Percentiles rank a stretch among this genome's conserved stretches.
phyloP scores from a whole-genome alignment of 2,888 invertebrate species.

The Calliscelio sp. region DNA sequence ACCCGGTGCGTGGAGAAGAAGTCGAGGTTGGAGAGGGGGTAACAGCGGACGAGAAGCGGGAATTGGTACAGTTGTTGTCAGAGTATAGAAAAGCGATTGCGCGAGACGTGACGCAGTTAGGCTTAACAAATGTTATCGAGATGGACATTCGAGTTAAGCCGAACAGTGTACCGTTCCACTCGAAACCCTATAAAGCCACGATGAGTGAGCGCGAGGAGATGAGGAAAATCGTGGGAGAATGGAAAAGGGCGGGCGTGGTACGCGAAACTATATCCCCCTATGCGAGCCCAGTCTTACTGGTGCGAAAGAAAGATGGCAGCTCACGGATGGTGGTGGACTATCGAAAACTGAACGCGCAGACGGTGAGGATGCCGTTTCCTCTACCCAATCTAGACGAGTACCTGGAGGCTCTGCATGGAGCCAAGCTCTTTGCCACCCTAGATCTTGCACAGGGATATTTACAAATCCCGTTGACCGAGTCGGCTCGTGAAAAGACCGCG shows the following conservation, averaged over 20 bases:
- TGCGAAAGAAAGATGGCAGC: conserved; percentile 63
- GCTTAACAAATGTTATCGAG: no score
- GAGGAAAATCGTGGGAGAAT: conserved; percentile 60
- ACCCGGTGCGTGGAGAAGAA: no score
- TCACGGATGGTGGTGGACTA: conserved; percentile 71
- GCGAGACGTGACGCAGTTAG: no score
- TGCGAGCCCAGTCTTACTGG: conserved; percentile 24
- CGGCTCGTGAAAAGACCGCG: conserved; percentile 66
- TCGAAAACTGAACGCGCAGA: conserved; percentile 60
- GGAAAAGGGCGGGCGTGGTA: conserved; percentile 62
- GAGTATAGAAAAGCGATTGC: no score
- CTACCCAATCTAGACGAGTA: conserved; percentile 58
- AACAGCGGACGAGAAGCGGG: no score
- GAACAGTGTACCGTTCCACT: no score
- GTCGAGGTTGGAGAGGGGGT: no score
- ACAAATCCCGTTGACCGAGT: conserved; percentile 48
- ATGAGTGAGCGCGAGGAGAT: conserved; percentile 61
- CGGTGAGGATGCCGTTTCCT: conserved; percentile 60
- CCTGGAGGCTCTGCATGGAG: neutral
- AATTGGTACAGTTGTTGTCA: no score
- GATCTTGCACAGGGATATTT: conserved; percentile 67
- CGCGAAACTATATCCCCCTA: conserved; percentile 62
- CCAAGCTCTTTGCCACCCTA: conserved; percentile 34
- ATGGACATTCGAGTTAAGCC: no score
- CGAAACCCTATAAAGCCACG: conserved; percentile 61